Base-by-base conservation (phyloP, 2,113 vertebrate species). In the Hiodon tergisus region DNA sequence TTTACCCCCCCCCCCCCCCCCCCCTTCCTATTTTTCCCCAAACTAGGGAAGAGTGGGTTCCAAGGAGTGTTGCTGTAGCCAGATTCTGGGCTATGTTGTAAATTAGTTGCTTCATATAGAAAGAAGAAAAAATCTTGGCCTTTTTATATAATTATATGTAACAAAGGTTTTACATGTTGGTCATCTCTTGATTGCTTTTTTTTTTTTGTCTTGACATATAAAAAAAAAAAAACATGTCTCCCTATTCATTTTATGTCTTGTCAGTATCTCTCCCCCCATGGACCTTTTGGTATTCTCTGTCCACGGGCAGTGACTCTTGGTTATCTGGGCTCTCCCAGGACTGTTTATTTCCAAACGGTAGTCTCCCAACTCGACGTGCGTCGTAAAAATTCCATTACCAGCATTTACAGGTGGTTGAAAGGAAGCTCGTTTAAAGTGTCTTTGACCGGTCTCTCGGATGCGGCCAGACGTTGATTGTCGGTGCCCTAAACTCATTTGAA, bases 31-130 rank as follows among this genome's bases (percentile, higher is more conserved):
- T 31, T 31, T 31, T 31, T 31, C 31, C 31, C 31, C 31, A 31
- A 31, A 76, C 72, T 72, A 73, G 72, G 69, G 55, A 78, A 75
- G 73, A 54, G 53, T 17, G 58, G 66, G 46, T 75, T 60, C 10
- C 55, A 81, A 75, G 77, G 47, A 78, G 69, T 72, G 54, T 76
- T 77, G 77, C 80, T 71, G 62, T 79, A 80, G 80, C 81, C 81
- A 80, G 80, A 78, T 65, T 81, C 76, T 75, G 76, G 76, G 79
- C 80, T 83, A 80, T 71, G 70, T 79, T 88, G 85, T 89, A 88
- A 86, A 89, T 88, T 81, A 85, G 83, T 86, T 86, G 77, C 76
- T 87, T 85, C 81, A 81, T 70, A 79, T 88, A 87, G 84, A 84
- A 81, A 83, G 76, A 79, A 69, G 72, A 78, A 79, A 78, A 78